Conservation (phyloP, 2,113 vertebrate species). For the Serilophus lunatus region DNA sequence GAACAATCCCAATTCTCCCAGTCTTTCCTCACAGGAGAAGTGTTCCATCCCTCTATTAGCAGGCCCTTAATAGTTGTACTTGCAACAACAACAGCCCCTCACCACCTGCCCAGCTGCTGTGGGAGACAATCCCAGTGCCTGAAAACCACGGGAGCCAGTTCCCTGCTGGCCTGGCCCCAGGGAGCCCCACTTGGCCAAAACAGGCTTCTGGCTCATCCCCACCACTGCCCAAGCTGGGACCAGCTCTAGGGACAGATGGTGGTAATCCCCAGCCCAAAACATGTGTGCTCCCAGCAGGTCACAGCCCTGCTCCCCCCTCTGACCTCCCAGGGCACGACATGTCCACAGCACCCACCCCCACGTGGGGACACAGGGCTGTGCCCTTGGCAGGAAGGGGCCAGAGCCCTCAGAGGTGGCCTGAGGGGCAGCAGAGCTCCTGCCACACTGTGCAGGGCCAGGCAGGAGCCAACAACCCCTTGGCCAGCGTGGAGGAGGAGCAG, state of each 20-base stretch:
- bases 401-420: not conserved
- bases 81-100: not conserved
- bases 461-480: not conserved
- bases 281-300: not conserved
- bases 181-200: not conserved
- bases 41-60: not conserved
- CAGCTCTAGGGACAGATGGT: not conserved
- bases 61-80: not conserved
- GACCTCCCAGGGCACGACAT: not conserved
- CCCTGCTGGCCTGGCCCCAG: fast-evolving
- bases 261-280: not conserved
- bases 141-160: not conserved
- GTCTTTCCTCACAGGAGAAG: not conserved
- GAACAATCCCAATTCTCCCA: not conserved
- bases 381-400: not conserved
- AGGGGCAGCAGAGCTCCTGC: not conserved
- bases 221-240: not conserved
- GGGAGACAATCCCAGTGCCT: not conserved
- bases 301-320: not conserved
- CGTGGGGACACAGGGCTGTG: not conserved
- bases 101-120: not conserved
- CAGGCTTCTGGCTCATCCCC: not conserved
- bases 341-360: not conserved
- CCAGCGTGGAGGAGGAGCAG: not conserved
- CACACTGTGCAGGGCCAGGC: not conserved